phyloP scores from a whole-genome alignment of 2,113 vertebrate genomes.

The Phalacrocorax brasilianus region DNA sequence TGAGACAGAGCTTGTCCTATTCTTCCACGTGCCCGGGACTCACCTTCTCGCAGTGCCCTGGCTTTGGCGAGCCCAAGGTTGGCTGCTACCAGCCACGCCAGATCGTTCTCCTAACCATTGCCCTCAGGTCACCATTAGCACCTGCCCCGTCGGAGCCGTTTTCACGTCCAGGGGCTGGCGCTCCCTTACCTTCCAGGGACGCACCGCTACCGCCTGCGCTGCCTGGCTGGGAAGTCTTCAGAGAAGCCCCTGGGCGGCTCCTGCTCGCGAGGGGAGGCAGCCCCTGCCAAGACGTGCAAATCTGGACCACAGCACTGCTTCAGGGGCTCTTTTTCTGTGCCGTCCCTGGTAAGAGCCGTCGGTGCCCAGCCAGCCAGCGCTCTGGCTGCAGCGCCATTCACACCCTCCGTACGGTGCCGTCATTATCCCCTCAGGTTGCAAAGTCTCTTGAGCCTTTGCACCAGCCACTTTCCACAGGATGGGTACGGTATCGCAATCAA shows the following conservation, averaged over 20 bases:
- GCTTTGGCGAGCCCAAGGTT: background rate
- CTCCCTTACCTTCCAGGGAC: background rate
- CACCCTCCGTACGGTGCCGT: accelerated
- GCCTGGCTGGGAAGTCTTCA: background rate
- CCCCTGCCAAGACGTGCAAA: background rate
- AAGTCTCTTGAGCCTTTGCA: too few species aligned
- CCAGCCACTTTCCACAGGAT: too few species aligned
- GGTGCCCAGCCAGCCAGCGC: too few species aligned
- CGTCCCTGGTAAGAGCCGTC: too few species aligned
- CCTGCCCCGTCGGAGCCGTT: background rate
- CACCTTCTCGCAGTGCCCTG: background rate
- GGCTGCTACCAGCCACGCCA: background rate
- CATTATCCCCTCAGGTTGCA: background rate
- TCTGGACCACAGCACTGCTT: accelerated
- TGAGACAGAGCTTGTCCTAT: background rate
- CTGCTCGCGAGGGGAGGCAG: background rate
- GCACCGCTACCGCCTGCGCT: background rate
- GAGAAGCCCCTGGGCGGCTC: background rate
- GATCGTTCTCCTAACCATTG: background rate
- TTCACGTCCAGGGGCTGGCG: background rate
- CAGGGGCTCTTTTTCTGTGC: background rate
- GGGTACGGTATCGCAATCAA: accelerated
- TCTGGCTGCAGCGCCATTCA: accelerated
- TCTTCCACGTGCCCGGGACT: background rate
- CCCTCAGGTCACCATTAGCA: background rate